Conservation (phyloP, 2,888 invertebrate genomes). For the Augochlorella aurata region DNA sequence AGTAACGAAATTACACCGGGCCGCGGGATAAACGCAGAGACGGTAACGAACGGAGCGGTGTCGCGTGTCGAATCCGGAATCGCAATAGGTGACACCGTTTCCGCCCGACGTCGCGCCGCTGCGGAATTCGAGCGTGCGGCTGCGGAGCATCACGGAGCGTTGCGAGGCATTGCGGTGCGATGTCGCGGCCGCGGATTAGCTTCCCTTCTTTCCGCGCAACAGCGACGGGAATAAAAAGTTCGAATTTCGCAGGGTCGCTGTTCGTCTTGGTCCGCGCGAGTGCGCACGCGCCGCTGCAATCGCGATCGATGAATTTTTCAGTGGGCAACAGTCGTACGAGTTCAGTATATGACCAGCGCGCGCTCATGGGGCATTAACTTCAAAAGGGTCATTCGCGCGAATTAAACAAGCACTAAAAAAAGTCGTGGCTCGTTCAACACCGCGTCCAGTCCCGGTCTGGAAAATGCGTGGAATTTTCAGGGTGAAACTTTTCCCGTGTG, state of each 20-base stretch:
- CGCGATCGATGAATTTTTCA: conserved; percentile 67
- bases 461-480: conserved; percentile 67
- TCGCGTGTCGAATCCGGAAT: conserved; percentile 38
- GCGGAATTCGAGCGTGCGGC: no score
- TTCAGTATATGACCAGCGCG: conserved; percentile 58
- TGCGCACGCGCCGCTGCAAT: not conserved
- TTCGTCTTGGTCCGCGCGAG: not conserved
- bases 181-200: conserved; percentile 29
- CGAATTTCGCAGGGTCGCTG: conserved; percentile 29
- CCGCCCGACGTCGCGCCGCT: not conserved
- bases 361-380: conserved; percentile 69
- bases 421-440: conserved; percentile 61
- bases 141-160: no score
- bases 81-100: conserved; percentile 7
- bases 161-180: no score
- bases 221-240: conserved; percentile 34
- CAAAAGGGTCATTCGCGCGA: conserved; percentile 67
- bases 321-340: conserved; percentile 63
- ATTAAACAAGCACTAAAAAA: conserved; percentile 70
- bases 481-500: conserved; percentile 49
- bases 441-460: conserved; percentile 51
- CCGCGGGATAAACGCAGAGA: not conserved
- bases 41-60: conserved; percentile 28
- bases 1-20: conserved; percentile 28
- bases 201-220: conserved; percentile 31